Conservation (phyloP, 2,113 vertebrate species). For the Myrmophylax atrothorax region DNA sequence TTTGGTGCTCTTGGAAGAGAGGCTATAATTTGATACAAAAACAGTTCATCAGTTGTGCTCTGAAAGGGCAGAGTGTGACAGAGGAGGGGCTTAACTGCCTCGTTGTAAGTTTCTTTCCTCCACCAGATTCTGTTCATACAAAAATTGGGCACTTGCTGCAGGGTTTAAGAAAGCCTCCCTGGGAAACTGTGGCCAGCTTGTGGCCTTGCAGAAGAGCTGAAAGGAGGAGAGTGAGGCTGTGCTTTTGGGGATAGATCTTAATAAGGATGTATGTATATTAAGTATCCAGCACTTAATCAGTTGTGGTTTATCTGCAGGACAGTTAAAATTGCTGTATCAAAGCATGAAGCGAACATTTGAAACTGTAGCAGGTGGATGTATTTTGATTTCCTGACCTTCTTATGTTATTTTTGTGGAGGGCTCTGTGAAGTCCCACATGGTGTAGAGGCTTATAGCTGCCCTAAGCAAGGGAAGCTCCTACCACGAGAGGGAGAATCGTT, state of each 20-base stretch:
- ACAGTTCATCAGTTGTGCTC: not conserved
- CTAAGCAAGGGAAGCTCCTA: not conserved
- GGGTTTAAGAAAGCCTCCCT: not conserved
- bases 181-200: not conserved
- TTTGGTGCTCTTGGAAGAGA: not conserved
- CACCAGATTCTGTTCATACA: not conserved
- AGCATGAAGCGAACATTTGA: not conserved
- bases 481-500: not conserved
- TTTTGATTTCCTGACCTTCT: not conserved
- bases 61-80: not conserved
- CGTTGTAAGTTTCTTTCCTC: not conserved
- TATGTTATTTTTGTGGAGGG: not conserved
- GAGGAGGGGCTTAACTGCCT: not conserved
- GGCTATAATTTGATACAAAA: not conserved
- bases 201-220: not conserved
- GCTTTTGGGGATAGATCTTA: not conserved
- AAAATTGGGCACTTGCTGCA: not conserved
- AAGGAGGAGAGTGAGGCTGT: not conserved
- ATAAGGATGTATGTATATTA: not conserved
- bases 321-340: not conserved
- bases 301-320: not conserved
- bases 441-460: not conserved
- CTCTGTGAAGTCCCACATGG: not conserved
- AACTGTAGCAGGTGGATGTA: not conserved
- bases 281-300: not conserved